Base-by-base conservation (phyloP, 2,888 invertebrate species). In the Drosophila sordidapex region DNA sequence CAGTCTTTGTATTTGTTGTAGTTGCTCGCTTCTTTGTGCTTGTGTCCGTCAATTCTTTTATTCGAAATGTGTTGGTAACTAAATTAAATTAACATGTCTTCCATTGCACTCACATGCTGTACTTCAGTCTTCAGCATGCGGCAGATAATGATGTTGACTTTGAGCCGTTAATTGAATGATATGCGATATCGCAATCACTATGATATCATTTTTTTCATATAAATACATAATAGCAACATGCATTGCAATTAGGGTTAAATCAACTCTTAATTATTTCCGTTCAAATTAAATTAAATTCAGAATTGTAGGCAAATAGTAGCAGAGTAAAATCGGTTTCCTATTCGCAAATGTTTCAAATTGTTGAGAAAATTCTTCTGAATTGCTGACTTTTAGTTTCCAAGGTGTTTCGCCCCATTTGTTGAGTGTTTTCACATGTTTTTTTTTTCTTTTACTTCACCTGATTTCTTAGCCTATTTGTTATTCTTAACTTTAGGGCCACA, bases 401-500 rank as follows among this genome's bases (percentile, higher is more conserved):
- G 46, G 46, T 46, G 15, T 25, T 46, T 8, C 15, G 15, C 8
- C 46, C 15, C 46, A 53, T 36, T 10, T 36, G 4, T 38, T 56
- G 10, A 3, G 13, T 2, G 13, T 6, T 31, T 21, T 33, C 33
- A 11, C 33, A 11, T 3, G 10, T 33, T 25, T 4, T 43, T 29
- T n/a, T n/a, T 5, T 13, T 18, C 6, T 4, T 38, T 27, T 48
- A 36, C 25, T 64, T 68, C 49, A 35, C 48, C 57, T 68, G 65
- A 36, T 68, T 74, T 74, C 53, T 57, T 74, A 21, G 59, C 62
- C 63, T 74, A 70, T 88, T 85, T 82, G 83, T 70, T 85, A 85
- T 82, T 74, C 76, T 64, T 70, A 61, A 58, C 63, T 65, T 63
- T 72, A 67, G 64, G 81, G 54, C 46, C 64, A 48, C 64, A 77